Percentiles rank a stretch among this genome's conserved stretches.
Evolutionary conservation across 2,797 vertebrate species (phyloP).

Genomic region (Streptopelia turtur): DNA sequence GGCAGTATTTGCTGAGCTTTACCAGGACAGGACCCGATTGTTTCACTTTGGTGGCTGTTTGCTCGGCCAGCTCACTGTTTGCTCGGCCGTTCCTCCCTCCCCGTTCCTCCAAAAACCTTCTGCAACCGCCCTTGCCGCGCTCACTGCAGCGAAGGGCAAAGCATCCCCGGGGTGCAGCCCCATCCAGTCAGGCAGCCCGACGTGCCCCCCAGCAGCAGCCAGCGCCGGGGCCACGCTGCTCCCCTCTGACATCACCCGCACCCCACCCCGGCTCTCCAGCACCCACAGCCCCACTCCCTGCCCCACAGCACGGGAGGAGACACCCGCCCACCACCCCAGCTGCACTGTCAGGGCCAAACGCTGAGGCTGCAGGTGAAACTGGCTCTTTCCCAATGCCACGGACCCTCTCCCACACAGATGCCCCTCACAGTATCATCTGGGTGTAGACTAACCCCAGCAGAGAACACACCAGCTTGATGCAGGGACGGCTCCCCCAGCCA

Average conservation of each 20-base stretch:
- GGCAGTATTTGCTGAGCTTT: slow-evolving; percentile 42
- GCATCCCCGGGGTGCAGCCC: neutral
- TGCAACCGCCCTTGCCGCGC: accelerated
- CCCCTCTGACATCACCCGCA: neutral
- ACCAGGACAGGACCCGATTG: neutral
- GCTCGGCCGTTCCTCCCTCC: neutral
- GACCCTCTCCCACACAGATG: neutral
- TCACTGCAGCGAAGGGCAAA: neutral
- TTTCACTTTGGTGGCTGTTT: neutral
- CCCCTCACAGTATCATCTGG: neutral
- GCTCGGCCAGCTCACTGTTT: slow-evolving; percentile 35
- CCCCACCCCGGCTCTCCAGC: neutral
- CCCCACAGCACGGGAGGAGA: neutral
- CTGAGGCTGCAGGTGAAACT: neutral
- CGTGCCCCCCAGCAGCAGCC: neutral
- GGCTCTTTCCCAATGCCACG: neutral
- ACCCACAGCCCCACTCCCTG: neutral
- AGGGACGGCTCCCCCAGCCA: neutral
- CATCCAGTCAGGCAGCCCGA: neutral
- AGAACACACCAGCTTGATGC: neutral
- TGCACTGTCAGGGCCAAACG: neutral
- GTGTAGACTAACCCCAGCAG: neutral
- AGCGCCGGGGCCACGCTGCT: accelerated
- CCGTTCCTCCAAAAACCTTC: neutral
- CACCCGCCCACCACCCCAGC: neutral